These are phyloP conservation scores for Maccullochella peelii DNA, from an alignment of 2,113 vertebrate genomes.

Conservation along the genomic window DNA sequence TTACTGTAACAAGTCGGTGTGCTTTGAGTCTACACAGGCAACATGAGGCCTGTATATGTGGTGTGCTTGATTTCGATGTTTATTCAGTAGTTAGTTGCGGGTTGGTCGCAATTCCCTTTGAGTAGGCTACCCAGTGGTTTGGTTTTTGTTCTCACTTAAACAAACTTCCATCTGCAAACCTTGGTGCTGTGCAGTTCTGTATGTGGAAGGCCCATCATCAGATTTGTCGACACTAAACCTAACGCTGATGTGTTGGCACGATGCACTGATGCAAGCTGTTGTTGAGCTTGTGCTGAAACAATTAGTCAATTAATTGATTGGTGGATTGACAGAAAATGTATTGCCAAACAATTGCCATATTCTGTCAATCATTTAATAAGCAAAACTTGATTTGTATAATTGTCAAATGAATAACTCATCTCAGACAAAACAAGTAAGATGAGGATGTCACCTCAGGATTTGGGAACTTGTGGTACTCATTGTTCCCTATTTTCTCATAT, in stretches of 20 bases:
- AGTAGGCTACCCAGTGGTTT: neutral
- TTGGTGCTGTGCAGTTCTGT: neutral
- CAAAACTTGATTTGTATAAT: neutral
- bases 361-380: neutral
- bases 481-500: neutral
- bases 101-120: neutral
- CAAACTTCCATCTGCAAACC: neutral
- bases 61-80: neutral
- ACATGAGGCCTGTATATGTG: neutral
- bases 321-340: neutral
- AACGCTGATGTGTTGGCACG: neutral
- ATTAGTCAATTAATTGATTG: too few species aligned
- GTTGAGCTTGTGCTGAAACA: too few species aligned
- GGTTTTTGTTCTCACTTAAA: neutral
- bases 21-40: neutral
- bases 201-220: too few species aligned
- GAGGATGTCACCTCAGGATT: neutral
- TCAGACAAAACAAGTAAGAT: neutral
- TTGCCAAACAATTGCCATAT: neutral
- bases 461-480: neutral
- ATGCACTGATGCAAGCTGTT: neutral
- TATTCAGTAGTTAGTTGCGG: neutral
- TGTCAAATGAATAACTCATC: neutral
- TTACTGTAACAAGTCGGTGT: neutral
- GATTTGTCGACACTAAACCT: neutral